Evolutionary conservation across 2,113 vertebrate species (phyloP).

Genomic region (Leucosticte australis): DNA sequence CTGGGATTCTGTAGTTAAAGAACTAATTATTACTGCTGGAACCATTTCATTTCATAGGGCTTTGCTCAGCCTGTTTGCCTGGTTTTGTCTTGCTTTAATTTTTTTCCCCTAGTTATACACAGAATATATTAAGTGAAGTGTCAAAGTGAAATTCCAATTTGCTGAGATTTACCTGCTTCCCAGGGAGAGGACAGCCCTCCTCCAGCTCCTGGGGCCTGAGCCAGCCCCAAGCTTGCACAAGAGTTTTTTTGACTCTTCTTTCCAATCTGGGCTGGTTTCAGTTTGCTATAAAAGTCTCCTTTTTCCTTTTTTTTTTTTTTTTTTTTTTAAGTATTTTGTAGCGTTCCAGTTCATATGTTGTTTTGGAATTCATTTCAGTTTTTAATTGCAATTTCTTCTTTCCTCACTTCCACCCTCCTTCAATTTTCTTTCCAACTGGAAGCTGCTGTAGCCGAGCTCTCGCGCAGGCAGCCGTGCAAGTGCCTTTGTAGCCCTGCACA

Average conservation of each 20-base stretch:
- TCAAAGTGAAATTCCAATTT: background rate
- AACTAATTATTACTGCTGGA: background rate
- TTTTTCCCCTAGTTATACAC: background rate
- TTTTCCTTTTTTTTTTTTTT: background rate
- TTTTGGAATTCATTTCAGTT: background rate
- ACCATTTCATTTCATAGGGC: background rate
- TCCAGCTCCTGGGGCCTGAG: background rate
- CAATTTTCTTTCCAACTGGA: slow-evolving; percentile 46
- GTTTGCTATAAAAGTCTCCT: background rate
- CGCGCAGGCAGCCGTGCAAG: background rate
- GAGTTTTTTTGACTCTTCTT: background rate
- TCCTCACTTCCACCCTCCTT: slow-evolving; percentile 22
- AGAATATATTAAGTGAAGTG: background rate
- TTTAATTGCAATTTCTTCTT: slow-evolving; percentile 58
- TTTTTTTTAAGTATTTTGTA: background rate
- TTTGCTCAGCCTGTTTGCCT: background rate
- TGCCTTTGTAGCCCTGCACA: background rate
- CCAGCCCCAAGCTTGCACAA: background rate
- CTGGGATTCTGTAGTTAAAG: background rate
- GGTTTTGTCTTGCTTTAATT: background rate
- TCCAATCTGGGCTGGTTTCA: background rate
- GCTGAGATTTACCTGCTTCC: slow-evolving; percentile 18
- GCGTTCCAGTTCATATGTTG: background rate
- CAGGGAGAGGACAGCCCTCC: background rate
- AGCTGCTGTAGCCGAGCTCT: background rate